Percentiles rank a stretch among this genome's conserved stretches.
These are phyloP conservation scores for Otolemur crassicaudatus DNA, from an alignment of 2,797 vertebrate species.

Conservation along the genomic window DNA sequence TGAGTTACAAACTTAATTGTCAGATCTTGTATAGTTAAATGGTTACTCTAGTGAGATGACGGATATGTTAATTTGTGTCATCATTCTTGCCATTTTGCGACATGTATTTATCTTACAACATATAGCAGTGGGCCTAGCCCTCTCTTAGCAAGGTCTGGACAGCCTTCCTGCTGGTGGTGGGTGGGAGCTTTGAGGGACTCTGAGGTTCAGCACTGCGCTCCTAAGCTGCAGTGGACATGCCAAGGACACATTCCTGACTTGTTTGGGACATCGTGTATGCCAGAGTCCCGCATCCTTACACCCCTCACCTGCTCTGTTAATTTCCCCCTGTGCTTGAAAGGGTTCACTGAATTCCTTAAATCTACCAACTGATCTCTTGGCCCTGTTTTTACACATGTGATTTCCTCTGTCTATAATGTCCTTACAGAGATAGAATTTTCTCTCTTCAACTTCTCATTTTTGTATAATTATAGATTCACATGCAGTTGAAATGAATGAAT, in stretches of 20 bases:
- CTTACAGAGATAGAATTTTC: not conserved
- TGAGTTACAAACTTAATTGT: too few relatives aligned
- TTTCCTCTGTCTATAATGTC: not conserved
- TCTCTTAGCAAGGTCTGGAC: not conserved
- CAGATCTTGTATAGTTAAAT: too few relatives aligned
- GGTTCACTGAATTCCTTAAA: not conserved
- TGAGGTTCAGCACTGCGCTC: not conserved
- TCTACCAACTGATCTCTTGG: not conserved
- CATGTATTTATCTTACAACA: too few relatives aligned
- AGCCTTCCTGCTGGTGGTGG: not conserved
- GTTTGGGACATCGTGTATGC: fast-evolving
- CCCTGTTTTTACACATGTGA: not conserved
- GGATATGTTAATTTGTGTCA: too few relatives aligned
- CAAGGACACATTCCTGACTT: too few relatives aligned
- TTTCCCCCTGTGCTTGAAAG: not conserved
- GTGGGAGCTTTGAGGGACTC: not conserved
- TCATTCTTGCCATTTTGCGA: too few relatives aligned
- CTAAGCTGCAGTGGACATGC: too few relatives aligned
- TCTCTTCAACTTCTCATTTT: not conserved
- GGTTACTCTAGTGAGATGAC: too few relatives aligned
- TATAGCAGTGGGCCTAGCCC: not conserved
- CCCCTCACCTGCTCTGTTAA: not conserved
- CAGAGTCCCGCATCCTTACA: not conserved
- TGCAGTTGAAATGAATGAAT: not conserved
- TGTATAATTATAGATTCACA: not conserved